Evolutionary conservation across 1,140 invertebrate species (phyloP).

Genomic region (Papilio glaucus): DNA sequence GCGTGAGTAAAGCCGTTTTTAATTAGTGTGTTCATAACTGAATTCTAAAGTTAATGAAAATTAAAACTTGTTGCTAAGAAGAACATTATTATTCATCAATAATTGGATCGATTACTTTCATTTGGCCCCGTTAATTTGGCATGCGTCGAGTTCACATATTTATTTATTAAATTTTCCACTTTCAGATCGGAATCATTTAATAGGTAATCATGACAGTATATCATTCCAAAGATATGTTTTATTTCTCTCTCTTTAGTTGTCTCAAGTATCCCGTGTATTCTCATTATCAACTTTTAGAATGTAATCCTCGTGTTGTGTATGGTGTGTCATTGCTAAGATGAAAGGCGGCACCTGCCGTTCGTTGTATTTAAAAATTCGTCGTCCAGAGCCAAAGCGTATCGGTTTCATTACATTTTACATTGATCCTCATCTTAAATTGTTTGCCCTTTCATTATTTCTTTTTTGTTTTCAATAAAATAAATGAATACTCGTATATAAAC

Average conservation of each 20-base stretch:
- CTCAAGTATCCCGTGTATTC: conserved; percentile 65
- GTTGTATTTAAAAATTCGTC: conserved; percentile 17
- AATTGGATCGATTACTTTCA: conserved; percentile 39
- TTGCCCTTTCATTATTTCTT: not conserved
- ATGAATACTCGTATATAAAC: too few species aligned
- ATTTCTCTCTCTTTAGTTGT: conserved; percentile 62
- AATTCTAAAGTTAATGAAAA: conserved; percentile 35
- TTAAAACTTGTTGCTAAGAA: not conserved
- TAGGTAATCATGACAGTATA: conserved; percentile 81
- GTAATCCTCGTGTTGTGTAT: conserved; percentile 58
- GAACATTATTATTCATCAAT: conserved; percentile 9
- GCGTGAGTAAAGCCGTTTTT: too few species aligned
- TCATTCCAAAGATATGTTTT: conserved; percentile 64
- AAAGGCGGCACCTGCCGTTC: conserved; percentile 20
- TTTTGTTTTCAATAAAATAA: not conserved
- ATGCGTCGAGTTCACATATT: conserved; percentile 66
- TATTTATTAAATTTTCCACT: conserved; percentile 79
- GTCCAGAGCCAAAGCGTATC: conserved; percentile 28
- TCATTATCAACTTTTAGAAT: conserved; percentile 61
- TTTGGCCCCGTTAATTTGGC: conserved; percentile 49
- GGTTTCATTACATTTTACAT: not conserved
- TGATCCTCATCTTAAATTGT: not conserved
- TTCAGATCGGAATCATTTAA: conserved; percentile 84
- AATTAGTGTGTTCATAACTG: conserved; percentile 46
- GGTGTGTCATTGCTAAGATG: conserved; percentile 54